Conservation (phyloP, 2,797 vertebrate genomes). For the Melanotaenia trifasciata region DNA sequence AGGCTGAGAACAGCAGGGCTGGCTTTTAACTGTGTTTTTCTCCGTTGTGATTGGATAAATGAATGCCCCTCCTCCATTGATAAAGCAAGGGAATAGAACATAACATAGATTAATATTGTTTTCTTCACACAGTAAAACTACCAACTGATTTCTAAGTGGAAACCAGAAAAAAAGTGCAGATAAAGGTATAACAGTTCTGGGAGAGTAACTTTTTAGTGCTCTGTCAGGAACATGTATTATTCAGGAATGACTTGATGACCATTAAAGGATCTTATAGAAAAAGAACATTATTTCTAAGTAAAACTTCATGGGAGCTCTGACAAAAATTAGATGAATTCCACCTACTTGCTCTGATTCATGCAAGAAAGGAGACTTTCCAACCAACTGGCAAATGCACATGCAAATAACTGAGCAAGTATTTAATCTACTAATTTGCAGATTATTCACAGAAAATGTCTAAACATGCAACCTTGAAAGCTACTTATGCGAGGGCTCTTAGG, state of each 20-base stretch:
- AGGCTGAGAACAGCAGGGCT: constrained; percentile 38
- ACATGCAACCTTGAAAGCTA: constrained; percentile 59
- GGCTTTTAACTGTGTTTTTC: constrained; percentile 38
- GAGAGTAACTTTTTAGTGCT: background rate
- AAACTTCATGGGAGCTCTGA: background rate
- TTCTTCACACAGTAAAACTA: constrained; percentile 18
- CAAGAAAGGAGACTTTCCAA: constrained; percentile 49
- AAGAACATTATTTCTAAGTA: background rate
- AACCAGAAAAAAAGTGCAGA: constrained; percentile 12
- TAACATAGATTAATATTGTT: background rate
- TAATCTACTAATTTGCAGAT: constrained; percentile 70
- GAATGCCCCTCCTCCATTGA: constrained; percentile 49
- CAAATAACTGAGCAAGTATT: constrained; percentile 54
- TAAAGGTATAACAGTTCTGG: constrained; percentile 16
- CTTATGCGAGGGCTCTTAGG: constrained; percentile 68
- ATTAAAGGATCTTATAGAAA: background rate
- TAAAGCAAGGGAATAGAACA: constrained; percentile 10
- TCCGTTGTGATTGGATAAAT: constrained; percentile 61
- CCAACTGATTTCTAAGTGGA: constrained; percentile 20
- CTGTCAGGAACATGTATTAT: constrained; percentile 1
- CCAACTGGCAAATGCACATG: constrained; percentile 32
- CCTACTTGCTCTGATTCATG: constrained; percentile 5
- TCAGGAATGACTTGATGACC: background rate
- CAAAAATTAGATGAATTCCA: background rate
- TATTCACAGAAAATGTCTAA: constrained; percentile 57